Base-by-base conservation (phyloP, 2,888 invertebrate species). In the Poecilobothrus nobilitatus region DNA sequence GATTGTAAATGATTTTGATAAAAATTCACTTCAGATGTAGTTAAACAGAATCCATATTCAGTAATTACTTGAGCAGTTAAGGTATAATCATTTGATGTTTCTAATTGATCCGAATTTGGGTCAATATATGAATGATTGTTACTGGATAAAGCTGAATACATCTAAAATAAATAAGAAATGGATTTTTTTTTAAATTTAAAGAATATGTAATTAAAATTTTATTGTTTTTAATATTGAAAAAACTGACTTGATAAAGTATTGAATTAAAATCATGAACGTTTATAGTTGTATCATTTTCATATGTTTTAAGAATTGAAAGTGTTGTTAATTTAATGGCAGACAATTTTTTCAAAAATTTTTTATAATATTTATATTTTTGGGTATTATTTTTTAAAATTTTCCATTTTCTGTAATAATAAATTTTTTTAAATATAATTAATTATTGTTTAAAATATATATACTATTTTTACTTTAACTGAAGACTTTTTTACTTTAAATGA, bases 41-140 rank as follows among this genome's bases (percentile, higher is more conserved):
- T 77, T 37, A 75, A 75, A 67, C 81, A 81, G 37, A 80, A 68
- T 8, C 81, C 81, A 66, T 74, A 73, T 72, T 81, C 81, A 0
- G 79, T 80, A 3, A 80, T 76, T 6, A 76, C 76, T 1, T 75
- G 73, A 5, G 75, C 53, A 67, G 66, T 8, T 71, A 68, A 15
- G 27, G 41, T 27, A 64, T 64, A 12, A 69, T 68, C 1, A 65
- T 33, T 15, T 68, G 65, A 0, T 71, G 27, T 9, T 62, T 37
- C 65, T 34, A 27, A 27, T 5, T 2, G 10, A 8, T 10, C 15
- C 20, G 9, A 1, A n/a, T 15, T 27, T 12, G n/a, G 22, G 33
- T 65, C 9, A 27, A 69, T 33, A 37, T 18, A 15, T 64, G 37
- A 20, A 22, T 64, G 41, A 12, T 44, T 18, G n/a, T 44, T 20